Evolutionary conservation across 2,888 invertebrate genomes (phyloP).

Genomic region (Andrena bucephala): DNA sequence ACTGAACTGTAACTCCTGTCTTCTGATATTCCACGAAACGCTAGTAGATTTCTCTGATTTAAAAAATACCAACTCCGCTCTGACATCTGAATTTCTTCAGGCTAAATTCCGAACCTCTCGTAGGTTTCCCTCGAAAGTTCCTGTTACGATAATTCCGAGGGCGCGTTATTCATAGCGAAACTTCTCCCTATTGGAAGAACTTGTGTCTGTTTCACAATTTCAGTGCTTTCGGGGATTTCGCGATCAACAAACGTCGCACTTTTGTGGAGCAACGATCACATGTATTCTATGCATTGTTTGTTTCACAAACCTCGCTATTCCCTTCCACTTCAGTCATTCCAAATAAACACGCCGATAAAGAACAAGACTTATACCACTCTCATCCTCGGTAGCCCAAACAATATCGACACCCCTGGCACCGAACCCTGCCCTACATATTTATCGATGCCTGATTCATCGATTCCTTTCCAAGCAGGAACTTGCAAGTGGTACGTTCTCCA

Average conservation of each 20-base stretch:
- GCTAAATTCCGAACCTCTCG: not conserved
- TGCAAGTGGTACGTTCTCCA: constrained; percentile 5
- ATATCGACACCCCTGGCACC: too few relatives aligned
- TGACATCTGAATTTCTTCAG: not conserved
- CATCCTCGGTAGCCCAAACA: too few relatives aligned
- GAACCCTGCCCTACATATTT: not conserved
- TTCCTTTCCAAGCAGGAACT: constrained; percentile 1
- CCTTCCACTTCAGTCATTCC: too few relatives aligned
- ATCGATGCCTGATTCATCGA: not conserved
- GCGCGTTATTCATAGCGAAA: constrained; percentile 1
- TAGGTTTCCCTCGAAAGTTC: constrained; percentile 6
- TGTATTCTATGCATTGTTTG: not conserved
- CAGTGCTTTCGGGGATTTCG: not conserved
- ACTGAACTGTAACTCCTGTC: not conserved
- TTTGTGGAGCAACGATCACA: not conserved
- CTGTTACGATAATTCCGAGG: not conserved
- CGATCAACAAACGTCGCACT: constrained; percentile 9
- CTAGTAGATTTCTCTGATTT: not conserved
- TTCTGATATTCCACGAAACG: not conserved
- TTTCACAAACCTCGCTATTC: not conserved
- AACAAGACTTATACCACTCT: too few relatives aligned
- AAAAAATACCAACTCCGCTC: not conserved
- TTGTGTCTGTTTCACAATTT: not conserved
- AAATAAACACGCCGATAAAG: too few relatives aligned
- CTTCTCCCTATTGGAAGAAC: not conserved